Evolutionary conservation across 2,113 vertebrate species (phyloP), one percentile per base, ranked within the genome.

Genomic region (Nerophis ophidion): DNA sequence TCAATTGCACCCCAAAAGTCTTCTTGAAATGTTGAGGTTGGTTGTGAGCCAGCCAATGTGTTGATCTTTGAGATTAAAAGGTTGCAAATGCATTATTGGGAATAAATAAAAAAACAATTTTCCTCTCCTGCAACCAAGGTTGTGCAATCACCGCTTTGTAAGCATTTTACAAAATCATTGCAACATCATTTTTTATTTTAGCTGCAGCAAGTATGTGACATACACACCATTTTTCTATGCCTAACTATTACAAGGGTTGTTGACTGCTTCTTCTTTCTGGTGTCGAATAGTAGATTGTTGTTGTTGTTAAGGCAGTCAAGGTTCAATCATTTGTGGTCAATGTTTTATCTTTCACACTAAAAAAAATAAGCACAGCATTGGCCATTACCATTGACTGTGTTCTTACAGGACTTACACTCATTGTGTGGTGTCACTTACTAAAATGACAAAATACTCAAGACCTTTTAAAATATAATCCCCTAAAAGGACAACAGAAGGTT

Each of bases 261-360:
- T 44, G 40, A 44, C 2, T 3, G 16, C 33, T 50, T 26, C 26
- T 34, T 52, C 19, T 13, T 26, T 52, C 19, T 38, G 35, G 3
- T 55, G 52, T 54, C 4, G 4, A 4, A 16, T 48, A 50, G 55
- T 33, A 7, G 4, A 35, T 40, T 57, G 47, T n/a, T 54, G 17
- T 38, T 61, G 9, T 15, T 61, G 54, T 11, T 36, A 7, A 57
- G 55, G 60, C 26, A 40, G 60, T 61, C 71, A 64, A 63, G 54
- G 61, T 44, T 70, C 15, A 47, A 6, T 46, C 54, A 45, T 38
- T 33, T 16, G 12, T 7, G 42, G 48, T 68, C 73, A 77, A 58
- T 71, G 72, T 16, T 57, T 15, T 17, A 44, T 60, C 81, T 70
- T 80, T 65, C 71, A 38, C 48, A 36, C 35, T 50, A 59, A 17